These are phyloP conservation scores for Rattus norvegicus DNA, from an alignment of 2,113 vertebrate genomes.

Conservation along the genomic window DNA sequence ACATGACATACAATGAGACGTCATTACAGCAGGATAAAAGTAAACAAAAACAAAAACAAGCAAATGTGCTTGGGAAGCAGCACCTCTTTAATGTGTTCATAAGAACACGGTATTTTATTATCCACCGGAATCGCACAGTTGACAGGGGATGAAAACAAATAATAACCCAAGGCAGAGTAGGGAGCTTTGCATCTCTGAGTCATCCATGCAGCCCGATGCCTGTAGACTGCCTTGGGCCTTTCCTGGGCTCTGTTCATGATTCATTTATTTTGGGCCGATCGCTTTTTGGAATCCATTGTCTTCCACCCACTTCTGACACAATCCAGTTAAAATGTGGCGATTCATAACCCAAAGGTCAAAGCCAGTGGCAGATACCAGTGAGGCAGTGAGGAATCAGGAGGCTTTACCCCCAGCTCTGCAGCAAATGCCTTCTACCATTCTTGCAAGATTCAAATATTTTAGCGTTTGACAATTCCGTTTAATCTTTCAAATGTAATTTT, in stretches of 20 bases:
- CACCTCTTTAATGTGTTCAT: not conserved
- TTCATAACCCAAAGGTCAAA: slow-evolving; percentile 69
- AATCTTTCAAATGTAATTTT: slow-evolving; percentile 38
- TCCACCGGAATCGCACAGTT: slow-evolving; percentile 8
- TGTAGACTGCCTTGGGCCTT: slow-evolving; percentile 36
- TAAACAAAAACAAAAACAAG: not conserved
- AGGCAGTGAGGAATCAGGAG: not conserved
- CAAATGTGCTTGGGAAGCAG: not conserved
- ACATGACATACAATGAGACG: not conserved
- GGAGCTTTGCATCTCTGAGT: not conserved
- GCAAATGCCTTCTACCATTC: not conserved
- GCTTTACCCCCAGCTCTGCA: not conserved
- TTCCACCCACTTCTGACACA: slow-evolving; percentile 41
- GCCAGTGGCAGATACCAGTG: not conserved
- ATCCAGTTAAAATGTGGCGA: slow-evolving; percentile 60
- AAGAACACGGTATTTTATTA: slow-evolving; percentile 28
- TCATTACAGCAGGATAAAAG: not conserved
- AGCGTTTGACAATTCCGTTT: not conserved
- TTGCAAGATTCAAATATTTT: not conserved
- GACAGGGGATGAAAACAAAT: not conserved
- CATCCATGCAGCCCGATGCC: not conserved
- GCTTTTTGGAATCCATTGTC: slow-evolving; percentile 67
- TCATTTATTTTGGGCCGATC: slow-evolving; percentile 35
- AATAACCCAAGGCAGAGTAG: not conserved
- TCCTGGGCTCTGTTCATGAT: slow-evolving; percentile 36